Conservation (phyloP, 2,888 invertebrate genomes). For the Hoplodrina ambigua region DNA sequence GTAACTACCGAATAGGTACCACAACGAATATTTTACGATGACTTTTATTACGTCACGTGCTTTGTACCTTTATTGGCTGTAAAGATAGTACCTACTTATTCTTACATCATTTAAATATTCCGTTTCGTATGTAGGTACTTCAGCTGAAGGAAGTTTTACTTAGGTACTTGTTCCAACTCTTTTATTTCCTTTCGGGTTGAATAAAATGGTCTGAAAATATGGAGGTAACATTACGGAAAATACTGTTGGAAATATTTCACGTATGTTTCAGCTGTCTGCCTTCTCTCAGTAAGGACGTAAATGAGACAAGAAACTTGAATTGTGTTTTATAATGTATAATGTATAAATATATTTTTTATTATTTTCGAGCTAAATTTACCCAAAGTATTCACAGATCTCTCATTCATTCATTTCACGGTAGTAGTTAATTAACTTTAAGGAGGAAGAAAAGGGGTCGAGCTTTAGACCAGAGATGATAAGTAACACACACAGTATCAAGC, state of each 20-base stretch:
- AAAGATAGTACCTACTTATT: slow-evolving; percentile 39
- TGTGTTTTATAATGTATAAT: background rate
- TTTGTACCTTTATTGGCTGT: slow-evolving; percentile 49
- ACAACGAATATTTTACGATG: slow-evolving; percentile 60
- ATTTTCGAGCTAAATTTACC: no score
- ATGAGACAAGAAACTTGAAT: background rate
- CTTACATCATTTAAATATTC: slow-evolving; percentile 37
- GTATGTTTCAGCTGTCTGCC: slow-evolving; percentile 17
- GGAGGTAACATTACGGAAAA: slow-evolving; percentile 15
- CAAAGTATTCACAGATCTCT: no score
- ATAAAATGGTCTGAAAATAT: slow-evolving; percentile 27
- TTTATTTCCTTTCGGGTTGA: slow-evolving; percentile 35
- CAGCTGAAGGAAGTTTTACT: slow-evolving; percentile 33
- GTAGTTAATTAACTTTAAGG: no score
- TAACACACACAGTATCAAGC: no score
- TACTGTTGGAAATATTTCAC: slow-evolving; percentile 19
- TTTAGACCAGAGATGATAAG: no score
- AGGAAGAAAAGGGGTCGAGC: no score
- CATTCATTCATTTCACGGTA: no score
- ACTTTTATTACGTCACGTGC: slow-evolving; percentile 51
- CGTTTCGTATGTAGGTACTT: background rate
- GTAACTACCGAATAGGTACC: slow-evolving; percentile 48
- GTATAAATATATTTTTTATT: background rate
- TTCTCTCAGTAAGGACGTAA: slow-evolving; percentile 1
- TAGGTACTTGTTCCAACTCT: slow-evolving; percentile 23